Conservation (phyloP, 92 coral and sea anemone genomes). For the Galaxea fascicularis region DNA sequence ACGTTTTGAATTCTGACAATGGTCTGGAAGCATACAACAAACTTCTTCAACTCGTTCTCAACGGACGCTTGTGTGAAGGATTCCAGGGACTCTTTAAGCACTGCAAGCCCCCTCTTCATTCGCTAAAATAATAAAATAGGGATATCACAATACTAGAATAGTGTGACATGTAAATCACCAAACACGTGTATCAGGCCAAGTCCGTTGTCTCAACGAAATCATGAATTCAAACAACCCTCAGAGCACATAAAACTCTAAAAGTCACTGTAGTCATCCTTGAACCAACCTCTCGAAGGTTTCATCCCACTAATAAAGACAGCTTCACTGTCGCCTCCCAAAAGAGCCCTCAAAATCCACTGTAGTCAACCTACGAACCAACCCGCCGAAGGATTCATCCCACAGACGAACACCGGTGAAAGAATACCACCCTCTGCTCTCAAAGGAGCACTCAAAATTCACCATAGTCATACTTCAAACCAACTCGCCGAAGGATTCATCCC, state of each 20-base stretch:
- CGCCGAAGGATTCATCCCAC: not conserved
- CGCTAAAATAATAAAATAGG: not conserved
- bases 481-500: not conserved
- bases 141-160: not conserved
- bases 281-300: no score
- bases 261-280: no score
- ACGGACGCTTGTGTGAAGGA: not conserved
- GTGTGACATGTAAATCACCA: no score
- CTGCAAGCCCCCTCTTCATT: no score
- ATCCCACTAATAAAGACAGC: no score
- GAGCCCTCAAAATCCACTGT: no score
- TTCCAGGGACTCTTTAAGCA: not conserved
- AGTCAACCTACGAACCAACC: no score
- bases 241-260: not conserved
- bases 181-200: no score
- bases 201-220: not conserved
- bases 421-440: not conserved
- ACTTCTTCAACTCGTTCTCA: not conserved
- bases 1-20: not conserved
- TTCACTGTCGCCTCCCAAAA: no score
- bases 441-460: not conserved
- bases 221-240: not conserved
- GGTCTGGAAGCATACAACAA: not conserved
- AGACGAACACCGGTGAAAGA: no score
- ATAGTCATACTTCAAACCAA: no score